Evolutionary conservation across 2,113 vertebrate species (phyloP), one percentile per base, ranked within the genome.

Genomic region (Corydoras sp.): DNA sequence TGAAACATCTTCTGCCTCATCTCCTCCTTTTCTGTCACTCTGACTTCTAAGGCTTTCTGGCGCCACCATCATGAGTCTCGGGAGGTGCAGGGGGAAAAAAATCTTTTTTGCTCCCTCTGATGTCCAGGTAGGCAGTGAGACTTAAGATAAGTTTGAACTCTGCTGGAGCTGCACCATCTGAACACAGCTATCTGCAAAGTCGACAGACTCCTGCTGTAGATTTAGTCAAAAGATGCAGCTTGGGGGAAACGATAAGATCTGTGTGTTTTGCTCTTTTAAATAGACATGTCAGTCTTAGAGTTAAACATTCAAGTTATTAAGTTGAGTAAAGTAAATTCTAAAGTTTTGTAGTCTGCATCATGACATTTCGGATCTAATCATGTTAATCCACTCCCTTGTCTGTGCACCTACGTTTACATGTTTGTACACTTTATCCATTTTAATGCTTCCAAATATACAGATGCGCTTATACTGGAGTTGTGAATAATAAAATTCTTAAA

Each of bases 91-190:
- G 51, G 48, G 11, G 11, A 4, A 74, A 66, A 66, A 55, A 62
- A 71, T 67, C 60, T 62, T 67, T 67, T 18, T 49, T 49, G 35
- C 35, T 43, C 32, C 29, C 31, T 63, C 56, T 61, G 63, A 73
- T 65, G 24, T 53, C 69, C 71, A 73, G 68, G n/a, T 56, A 61
- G 58, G 53, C 71, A 70, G 71, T 55, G 62, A 70, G 62, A 64
- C 71, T 66, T 31, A 59, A 73, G 71, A 74, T 73, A 74, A 65
- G 72, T 58, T 54, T 61, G 30, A 73, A 65, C 71, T 65, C 66
- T 65, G 56, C 71, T 56, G 56, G 67, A 63, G 62, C 56, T n/a
- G 32, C 35, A 32, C 31, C 62, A 59, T 30, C 65, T 15, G 15
- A 74, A 56, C 62, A 15, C 12, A 1, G 18, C 66, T 35, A 56